Conservation (phyloP, 2,113 vertebrate genomes). For the Gymnarchus niloticus region DNA sequence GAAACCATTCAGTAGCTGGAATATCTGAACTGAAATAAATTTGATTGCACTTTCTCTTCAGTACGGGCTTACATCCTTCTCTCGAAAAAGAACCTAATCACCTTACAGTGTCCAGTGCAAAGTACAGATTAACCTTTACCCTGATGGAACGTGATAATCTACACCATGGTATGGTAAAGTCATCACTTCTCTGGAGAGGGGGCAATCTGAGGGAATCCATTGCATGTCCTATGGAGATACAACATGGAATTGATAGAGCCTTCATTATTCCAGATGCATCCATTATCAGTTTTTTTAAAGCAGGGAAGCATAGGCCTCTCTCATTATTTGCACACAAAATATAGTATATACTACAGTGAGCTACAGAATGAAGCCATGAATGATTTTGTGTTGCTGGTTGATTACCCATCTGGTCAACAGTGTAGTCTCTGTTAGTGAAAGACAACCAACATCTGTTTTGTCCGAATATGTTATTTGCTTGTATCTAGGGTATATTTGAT, state of each 20-base stretch:
- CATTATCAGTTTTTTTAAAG: background rate
- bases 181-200: background rate
- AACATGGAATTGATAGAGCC: background rate
- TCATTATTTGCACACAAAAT: background rate
- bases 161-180: background rate
- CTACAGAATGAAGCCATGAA: background rate
- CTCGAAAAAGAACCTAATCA: background rate
- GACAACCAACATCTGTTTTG: no score
- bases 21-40: background rate
- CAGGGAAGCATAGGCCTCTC: background rate
- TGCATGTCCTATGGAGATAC: background rate
- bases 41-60: background rate
- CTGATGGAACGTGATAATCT: background rate
- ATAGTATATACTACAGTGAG: background rate
- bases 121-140: background rate
- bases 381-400: background rate
- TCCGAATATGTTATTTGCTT: no score
- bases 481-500: no score
- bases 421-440: no score
- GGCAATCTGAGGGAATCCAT: background rate
- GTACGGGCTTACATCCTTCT: background rate
- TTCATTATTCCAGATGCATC: background rate
- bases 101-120: background rate
- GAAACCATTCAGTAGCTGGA: background rate
- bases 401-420: no score